A percentile compares a stretch with the other conserved stretches of the same genome.
Evolutionary conservation across 1,140 invertebrate genomes (phyloP).

Genomic region (Hermatobates lingyangjiaoensis): DNA sequence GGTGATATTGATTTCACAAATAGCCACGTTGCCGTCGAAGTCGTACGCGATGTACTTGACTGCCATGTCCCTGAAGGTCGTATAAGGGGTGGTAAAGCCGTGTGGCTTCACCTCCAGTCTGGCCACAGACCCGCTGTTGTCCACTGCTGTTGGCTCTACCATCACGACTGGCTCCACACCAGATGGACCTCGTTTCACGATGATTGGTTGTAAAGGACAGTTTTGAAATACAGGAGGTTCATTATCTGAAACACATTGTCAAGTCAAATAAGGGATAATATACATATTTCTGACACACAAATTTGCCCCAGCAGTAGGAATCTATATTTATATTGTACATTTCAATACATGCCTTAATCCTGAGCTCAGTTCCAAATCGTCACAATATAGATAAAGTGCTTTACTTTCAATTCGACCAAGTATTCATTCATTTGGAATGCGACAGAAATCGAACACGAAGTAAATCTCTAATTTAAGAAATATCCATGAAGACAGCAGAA

Average conservation of each 20-base stretch:
- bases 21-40: constrained; percentile 90
- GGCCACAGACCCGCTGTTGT: constrained; percentile 87
- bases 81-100: constrained; percentile 73
- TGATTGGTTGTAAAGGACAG: constrained; percentile 77
- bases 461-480: too few species aligned
- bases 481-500: too few species aligned
- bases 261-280: too few species aligned
- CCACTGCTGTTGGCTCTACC: constrained; percentile 74
- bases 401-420: too few species aligned
- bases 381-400: too few species aligned
- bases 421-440: too few species aligned
- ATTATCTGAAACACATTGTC: constrained; percentile 42
- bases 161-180: constrained; percentile 78
- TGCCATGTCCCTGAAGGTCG: constrained; percentile 76
- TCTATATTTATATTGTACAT: too few species aligned
- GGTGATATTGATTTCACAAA: constrained; percentile 89
- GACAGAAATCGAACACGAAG: too few species aligned
- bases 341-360: too few species aligned
- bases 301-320: too few species aligned
- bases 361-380: too few species aligned
- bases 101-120: constrained; percentile 76
- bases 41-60: constrained; percentile 92
- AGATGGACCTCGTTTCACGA: constrained; percentile 69
- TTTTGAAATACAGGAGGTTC: constrained; percentile 92
- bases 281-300: too few species aligned